phyloP scores from a whole-genome alignment of 1,140 invertebrate genomes.

The Bombus confusus region DNA sequence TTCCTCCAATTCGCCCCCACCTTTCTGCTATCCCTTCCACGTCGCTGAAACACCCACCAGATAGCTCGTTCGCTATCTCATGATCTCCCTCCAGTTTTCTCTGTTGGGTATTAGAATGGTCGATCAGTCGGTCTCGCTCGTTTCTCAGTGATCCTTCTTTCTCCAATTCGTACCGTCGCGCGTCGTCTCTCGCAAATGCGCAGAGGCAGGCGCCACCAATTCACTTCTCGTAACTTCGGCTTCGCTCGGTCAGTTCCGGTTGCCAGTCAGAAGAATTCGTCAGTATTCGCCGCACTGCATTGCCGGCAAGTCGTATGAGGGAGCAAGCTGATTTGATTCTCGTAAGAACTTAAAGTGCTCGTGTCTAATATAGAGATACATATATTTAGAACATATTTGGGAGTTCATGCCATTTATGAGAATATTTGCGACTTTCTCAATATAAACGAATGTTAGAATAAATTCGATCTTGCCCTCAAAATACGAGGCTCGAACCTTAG shows the following conservation, averaged over 20 bases:
- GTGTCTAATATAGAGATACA: neutral
- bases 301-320: constrained; percentile 71
- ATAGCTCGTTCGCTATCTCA: constrained; percentile 47
- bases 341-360: neutral
- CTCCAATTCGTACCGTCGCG: neutral
- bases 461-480: neutral
- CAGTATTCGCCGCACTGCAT: constrained; percentile 80
- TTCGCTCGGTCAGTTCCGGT: constrained; percentile 59
- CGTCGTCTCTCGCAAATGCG: constrained; percentile 29
- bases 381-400: neutral
- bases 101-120: neutral
- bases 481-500: neutral
- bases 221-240: constrained; percentile 60
- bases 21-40: constrained; percentile 21
- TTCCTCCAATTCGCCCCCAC: constrained; percentile 20
- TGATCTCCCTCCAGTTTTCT: neutral
- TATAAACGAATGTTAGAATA: too few relatives aligned
- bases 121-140: neutral
- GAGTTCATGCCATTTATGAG: neutral
- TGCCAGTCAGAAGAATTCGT: constrained; percentile 57
- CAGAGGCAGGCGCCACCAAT: constrained; percentile 70
- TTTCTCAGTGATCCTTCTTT: neutral
- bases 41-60: constrained; percentile 59
- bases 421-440: neutral
- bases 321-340: constrained; percentile 27